Percentiles rank a stretch among this genome's conserved stretches.
Evolutionary conservation across 1,140 invertebrate genomes (phyloP).

Genomic region (Scaptomyza pallida): DNA sequence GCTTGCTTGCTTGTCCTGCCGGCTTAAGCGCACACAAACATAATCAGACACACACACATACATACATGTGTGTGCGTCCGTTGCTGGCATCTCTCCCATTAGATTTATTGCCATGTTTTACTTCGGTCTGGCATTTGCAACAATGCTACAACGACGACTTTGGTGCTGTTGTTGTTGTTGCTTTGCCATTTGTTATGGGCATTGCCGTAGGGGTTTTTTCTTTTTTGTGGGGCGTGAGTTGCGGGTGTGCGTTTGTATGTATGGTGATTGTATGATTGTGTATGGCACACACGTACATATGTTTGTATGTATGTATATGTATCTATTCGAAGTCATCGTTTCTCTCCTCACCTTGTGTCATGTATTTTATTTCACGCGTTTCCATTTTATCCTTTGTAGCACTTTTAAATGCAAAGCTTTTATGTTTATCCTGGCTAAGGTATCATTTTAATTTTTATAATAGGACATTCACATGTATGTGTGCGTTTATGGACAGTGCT

Average conservation of each 20-base stretch:
- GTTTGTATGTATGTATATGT: not conserved
- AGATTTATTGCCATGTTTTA: conserved; percentile 83
- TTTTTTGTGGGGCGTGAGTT: conserved; percentile 28
- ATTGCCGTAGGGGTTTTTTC: not conserved
- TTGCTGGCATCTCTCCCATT: conserved; percentile 72
- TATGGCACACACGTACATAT: too few relatives aligned
- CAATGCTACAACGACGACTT: conserved; percentile 39
- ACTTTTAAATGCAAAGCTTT: conserved; percentile 1
- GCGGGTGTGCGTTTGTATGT: conserved; percentile 5
- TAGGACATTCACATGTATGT: too few relatives aligned
- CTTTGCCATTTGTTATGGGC: conserved; percentile 47
- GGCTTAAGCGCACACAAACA: conserved; percentile 17
- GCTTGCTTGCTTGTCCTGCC: conserved; percentile 37
- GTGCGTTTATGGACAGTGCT: too few relatives aligned
- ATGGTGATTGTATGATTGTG: not conserved
- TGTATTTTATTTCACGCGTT: conserved; percentile 1
- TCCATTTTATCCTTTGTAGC: not conserved
- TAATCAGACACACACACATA: conserved; percentile 5
- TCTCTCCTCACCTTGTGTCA: not conserved
- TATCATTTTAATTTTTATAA: conserved; percentile 1
- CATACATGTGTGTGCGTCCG: not conserved
- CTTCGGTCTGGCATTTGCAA: conserved; percentile 68
- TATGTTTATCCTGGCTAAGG: not conserved
- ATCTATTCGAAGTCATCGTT: not conserved
- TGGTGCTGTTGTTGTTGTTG: conserved; percentile 25